Evolutionary conservation across 2,797 vertebrate genomes (phyloP).

Genomic region (Gadopsis bispinosus): DNA sequence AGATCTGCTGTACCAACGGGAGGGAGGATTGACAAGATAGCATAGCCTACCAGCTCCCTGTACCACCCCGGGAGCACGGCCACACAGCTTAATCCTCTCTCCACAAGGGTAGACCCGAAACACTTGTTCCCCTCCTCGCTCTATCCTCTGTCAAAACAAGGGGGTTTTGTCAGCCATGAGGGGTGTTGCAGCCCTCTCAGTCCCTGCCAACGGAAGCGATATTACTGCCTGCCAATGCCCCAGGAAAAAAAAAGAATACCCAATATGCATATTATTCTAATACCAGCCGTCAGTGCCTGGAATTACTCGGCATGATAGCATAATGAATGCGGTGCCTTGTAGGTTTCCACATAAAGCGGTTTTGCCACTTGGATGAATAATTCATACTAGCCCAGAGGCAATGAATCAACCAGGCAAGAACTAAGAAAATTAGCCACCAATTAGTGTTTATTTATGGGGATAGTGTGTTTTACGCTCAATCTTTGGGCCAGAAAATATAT

Average conservation of each 20-base stretch:
- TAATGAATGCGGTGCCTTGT: constrained; percentile 92
- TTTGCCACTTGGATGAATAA: constrained; percentile 92
- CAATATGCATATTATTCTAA: constrained; percentile 91
- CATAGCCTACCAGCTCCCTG: constrained; percentile 48
- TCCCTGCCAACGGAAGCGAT: constrained; percentile 82
- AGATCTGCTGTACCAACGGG: constrained; percentile 53
- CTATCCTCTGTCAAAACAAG: constrained; percentile 80
- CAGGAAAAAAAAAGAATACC: constrained; percentile 79
- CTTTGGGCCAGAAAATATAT: constrained; percentile 48
- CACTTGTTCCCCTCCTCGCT: constrained; percentile 58
- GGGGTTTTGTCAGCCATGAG: constrained; percentile 80
- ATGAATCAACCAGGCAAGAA: constrained; percentile 94
- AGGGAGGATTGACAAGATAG: constrained; percentile 69
- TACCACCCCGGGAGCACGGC: constrained; percentile 67
- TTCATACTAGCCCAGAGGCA: constrained; percentile 93
- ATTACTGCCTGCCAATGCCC: constrained; percentile 83
- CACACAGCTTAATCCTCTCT: constrained; percentile 74
- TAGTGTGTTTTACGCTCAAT: constrained; percentile 78
- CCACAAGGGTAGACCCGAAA: constrained; percentile 63
- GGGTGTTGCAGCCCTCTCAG: constrained; percentile 76
- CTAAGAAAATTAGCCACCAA: constrained; percentile 94
- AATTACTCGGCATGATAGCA: constrained; percentile 88
- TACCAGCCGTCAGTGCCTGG: constrained; percentile 86
- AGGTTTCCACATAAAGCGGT: constrained; percentile 90
- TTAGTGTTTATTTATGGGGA: constrained; percentile 95